phyloP scores from a whole-genome alignment of 1,140 invertebrate genomes.

The Platyura marginata region DNA sequence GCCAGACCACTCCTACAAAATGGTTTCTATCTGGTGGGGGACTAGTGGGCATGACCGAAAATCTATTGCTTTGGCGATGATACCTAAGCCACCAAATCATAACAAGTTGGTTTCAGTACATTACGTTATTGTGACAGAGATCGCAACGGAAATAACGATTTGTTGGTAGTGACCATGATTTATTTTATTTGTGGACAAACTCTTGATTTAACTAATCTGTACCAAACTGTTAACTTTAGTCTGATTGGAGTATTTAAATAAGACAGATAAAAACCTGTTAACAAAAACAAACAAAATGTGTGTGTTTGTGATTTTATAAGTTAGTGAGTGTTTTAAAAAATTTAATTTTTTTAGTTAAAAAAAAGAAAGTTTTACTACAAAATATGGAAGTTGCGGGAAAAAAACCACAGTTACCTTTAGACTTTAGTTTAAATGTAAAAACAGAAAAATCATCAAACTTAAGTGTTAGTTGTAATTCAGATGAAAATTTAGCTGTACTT shows the following conservation, averaged over 20 bases:
- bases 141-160: not conserved
- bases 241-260: not conserved
- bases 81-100: not conserved
- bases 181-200: not conserved
- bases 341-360: not conserved
- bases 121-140: not conserved
- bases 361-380: not conserved
- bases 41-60: not conserved
- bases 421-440: slow-evolving; percentile 1
- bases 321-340: not conserved
- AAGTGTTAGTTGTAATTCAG: not conserved
- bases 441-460: not conserved
- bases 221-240: not conserved
- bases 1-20: not conserved
- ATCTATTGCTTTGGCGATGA: not conserved
- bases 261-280: too few species aligned
- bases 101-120: not conserved
- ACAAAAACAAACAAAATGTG: not conserved
- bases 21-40: not conserved
- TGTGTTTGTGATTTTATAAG: not conserved
- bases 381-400: not conserved
- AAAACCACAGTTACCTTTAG: slow-evolving; percentile 1
- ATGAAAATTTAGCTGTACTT: not conserved
- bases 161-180: not conserved
- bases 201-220: not conserved